Conservation (phyloP, 92 coral and sea anemone genomes). For the Desmophyllum pertusum region DNA sequence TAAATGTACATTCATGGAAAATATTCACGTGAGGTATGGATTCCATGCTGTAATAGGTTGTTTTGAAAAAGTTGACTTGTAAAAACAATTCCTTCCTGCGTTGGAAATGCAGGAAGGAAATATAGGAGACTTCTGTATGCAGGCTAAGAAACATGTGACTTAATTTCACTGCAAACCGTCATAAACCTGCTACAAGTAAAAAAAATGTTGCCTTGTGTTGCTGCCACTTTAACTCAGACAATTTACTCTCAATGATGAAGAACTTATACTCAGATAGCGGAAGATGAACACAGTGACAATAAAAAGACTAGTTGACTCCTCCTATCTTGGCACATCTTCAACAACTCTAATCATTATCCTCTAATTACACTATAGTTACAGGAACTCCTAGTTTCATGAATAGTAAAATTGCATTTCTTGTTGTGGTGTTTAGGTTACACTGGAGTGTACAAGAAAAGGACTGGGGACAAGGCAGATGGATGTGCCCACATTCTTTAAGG, state of each 20-base stretch:
- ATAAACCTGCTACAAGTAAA: background rate
- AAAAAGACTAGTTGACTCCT: too few species aligned
- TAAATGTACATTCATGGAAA: background rate
- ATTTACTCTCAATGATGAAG: background rate
- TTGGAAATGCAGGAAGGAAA: too few species aligned
- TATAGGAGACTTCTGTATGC: too few species aligned
- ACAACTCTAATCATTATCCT: too few species aligned
- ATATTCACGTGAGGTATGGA: too few species aligned
- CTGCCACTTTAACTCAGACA: background rate
- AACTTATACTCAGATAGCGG: background rate
- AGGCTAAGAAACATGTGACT: too few species aligned
- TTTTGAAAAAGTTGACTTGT: too few species aligned
- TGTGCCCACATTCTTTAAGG: constrained; percentile 91
- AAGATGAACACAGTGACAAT: too few species aligned
- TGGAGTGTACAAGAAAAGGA: constrained; percentile 86
- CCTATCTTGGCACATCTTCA: too few species aligned
- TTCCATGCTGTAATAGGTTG: too few species aligned
- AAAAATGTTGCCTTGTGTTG: background rate
- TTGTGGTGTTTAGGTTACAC: constrained; percentile 56
- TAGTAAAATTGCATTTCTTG: background rate
- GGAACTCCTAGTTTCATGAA: background rate
- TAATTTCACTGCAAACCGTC: background rate
- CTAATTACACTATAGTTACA: too few species aligned
- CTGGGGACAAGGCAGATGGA: constrained; percentile 91
- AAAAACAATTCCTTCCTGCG: too few species aligned